Evolutionary conservation across 2,888 invertebrate species (phyloP).

Genomic region (Cantharis nigra): DNA sequence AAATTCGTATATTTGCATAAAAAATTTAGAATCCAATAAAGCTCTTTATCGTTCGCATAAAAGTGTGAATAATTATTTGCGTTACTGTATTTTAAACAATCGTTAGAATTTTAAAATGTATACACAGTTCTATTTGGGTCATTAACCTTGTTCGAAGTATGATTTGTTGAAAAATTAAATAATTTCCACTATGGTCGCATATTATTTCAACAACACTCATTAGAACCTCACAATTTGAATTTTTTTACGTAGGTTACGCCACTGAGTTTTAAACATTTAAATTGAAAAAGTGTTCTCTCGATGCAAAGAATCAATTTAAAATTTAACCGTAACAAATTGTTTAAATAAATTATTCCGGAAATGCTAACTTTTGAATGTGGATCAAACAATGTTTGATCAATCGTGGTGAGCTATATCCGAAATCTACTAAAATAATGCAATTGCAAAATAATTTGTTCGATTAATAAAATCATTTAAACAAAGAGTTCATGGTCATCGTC

Average conservation of each 20-base stretch:
- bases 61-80: not conserved
- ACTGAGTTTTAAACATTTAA: not conserved
- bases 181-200: not conserved
- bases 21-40: not conserved
- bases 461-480: not conserved
- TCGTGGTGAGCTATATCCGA: not conserved
- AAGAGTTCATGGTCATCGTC: conserved; percentile 2
- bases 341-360: not conserved
- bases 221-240: not conserved
- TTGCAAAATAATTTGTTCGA: not conserved
- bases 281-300: not conserved
- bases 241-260: not conserved
- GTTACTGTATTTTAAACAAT: not conserved
- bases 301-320: not conserved
- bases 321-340: not conserved
- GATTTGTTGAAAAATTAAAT: not conserved
- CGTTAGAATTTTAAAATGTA: not conserved
- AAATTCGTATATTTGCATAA: no score
- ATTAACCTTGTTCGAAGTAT: not conserved
- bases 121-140: not conserved
- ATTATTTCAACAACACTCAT: not conserved
- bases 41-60: not conserved
- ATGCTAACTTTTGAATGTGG: not conserved
- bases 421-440: not conserved
- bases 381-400: not conserved